Evolutionary conservation across 2,797 vertebrate genomes (phyloP).

Genomic region (Simalia tracyae): DNA sequence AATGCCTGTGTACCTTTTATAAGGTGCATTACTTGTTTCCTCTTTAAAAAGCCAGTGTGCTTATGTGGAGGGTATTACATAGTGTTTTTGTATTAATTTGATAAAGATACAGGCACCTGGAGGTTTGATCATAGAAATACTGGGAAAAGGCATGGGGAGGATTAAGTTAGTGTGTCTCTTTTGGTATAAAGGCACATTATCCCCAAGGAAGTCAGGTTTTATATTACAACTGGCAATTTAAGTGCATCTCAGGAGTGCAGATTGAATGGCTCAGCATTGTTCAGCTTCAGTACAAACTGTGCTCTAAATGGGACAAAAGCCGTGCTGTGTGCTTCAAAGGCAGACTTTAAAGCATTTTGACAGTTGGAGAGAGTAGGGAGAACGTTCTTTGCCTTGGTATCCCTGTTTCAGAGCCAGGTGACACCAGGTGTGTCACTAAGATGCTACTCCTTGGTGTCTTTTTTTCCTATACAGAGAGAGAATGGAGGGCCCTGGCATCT

Average conservation of each 20-base stretch:
- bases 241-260: neutral
- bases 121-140: neutral
- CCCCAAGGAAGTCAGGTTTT: fast-evolving
- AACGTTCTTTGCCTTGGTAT: neutral
- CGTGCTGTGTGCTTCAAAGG: neutral
- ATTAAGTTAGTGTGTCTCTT: neutral
- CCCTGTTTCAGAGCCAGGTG: neutral
- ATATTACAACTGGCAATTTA: neutral
- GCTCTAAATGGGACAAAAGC: neutral
- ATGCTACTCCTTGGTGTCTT: neutral
- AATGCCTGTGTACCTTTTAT: neutral
- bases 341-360: neutral
- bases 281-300: neutral
- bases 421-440: neutral
- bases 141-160: neutral
- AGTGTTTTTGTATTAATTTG: constrained; percentile 17
- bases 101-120: neutral
- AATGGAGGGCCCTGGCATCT: neutral
- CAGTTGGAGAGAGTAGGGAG: neutral
- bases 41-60: neutral
- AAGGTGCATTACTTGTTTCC: neutral
- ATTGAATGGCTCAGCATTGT: neutral
- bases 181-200: neutral
- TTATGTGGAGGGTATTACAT: neutral
- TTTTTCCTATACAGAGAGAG: neutral